A percentile compares a stretch with the other conserved stretches of the same genome.
Evolutionary conservation across 2,797 vertebrate species (phyloP).

Genomic region (Sebastes trivittatus): DNA sequence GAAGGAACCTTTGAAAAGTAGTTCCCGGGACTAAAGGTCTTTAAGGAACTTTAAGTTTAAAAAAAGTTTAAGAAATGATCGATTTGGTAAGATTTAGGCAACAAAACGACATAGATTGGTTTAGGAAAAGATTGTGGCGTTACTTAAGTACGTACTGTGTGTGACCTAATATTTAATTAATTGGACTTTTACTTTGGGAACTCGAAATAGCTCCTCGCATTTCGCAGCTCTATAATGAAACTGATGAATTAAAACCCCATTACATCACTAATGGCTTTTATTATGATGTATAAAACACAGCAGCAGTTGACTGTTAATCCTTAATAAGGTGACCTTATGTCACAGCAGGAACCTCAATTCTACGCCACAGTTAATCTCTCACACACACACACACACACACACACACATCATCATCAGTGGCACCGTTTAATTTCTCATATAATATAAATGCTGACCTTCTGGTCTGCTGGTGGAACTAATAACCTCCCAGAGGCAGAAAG

Average conservation of each 20-base stretch:
- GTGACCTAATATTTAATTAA: neutral
- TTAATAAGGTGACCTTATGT: conserved; percentile 10
- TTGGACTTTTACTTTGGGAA: neutral
- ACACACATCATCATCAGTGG: neutral
- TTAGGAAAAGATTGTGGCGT: too few species aligned
- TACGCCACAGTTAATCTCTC: neutral
- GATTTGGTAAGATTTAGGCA: too few species aligned
- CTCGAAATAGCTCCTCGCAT: neutral
- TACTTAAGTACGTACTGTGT: too few species aligned
- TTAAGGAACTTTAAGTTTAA: too few species aligned
- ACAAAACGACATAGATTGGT: too few species aligned
- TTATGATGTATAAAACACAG: neutral
- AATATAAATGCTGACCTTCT: conserved; percentile 45
- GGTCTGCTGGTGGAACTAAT: conserved; percentile 28
- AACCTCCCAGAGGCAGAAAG: conserved; percentile 29
- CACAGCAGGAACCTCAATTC: neutral
- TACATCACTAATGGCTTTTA: neutral
- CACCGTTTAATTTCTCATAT: neutral
- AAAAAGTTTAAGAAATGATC: too few species aligned
- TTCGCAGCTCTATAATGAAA: neutral
- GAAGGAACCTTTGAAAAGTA: too few species aligned
- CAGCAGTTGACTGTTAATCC: neutral
- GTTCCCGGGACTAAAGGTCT: too few species aligned
- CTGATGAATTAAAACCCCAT: neutral
- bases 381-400: neutral